phyloP scores from a whole-genome alignment of 1,140 invertebrate species.

The Lineus longissimus region DNA sequence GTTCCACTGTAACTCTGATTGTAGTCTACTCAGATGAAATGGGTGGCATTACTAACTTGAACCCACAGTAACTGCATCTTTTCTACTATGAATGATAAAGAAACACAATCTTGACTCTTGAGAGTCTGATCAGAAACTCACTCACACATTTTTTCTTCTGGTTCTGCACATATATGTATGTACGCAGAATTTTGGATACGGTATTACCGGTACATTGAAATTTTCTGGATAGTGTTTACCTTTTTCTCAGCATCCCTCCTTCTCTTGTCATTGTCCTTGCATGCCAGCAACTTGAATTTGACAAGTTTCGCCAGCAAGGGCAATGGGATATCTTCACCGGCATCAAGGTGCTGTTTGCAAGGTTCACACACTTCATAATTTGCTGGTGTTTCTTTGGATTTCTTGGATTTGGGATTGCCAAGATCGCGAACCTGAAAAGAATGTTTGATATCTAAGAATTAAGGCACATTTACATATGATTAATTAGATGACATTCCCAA shows the following conservation, averaged over 20 bases:
- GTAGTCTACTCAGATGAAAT: no score
- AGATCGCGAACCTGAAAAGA: slow-evolving; percentile 39
- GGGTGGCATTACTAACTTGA: no score
- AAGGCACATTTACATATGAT: not conserved
- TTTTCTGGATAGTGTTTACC: slow-evolving; percentile 25
- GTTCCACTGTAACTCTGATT: no score
- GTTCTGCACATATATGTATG: no score
- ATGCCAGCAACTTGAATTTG: slow-evolving; percentile 44
- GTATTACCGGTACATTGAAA: no score
- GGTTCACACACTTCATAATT: slow-evolving; percentile 49
- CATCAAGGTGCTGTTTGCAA: slow-evolving; percentile 43
- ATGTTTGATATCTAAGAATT: not conserved
- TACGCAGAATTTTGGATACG: no score
- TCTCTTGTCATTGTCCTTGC: slow-evolving; percentile 44
- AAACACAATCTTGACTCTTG: no score
- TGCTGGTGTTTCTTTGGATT: slow-evolving; percentile 41
- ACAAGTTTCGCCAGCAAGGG: slow-evolving; percentile 44
- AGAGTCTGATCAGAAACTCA: no score
- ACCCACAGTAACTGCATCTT: no score
- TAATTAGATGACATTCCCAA: not conserved
- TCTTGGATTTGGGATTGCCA: slow-evolving; percentile 50
- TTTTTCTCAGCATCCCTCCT: slow-evolving; percentile 42
- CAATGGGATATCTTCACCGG: slow-evolving; percentile 43
- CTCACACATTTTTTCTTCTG: no score
- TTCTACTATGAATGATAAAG: no score